phyloP scores from a whole-genome alignment of 2,113 vertebrate genomes.

The Epinephelus moara region DNA sequence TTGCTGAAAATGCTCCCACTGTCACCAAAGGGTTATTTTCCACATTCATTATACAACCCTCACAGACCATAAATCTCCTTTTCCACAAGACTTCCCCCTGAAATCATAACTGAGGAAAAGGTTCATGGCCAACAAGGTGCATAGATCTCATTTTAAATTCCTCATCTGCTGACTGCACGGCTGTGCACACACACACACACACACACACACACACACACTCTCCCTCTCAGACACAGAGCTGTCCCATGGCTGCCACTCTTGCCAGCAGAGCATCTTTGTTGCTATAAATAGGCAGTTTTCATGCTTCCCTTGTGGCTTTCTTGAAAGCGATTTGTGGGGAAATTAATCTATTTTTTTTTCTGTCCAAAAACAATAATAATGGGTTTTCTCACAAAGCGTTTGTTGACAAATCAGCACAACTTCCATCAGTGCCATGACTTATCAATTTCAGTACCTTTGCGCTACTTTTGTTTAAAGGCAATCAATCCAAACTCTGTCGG shows the following conservation, averaged over 20 bases:
- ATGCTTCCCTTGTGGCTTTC: constrained; percentile 35
- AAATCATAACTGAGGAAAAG: constrained; percentile 3
- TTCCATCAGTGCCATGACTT: not conserved
- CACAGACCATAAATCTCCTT: not conserved
- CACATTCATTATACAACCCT: not conserved
- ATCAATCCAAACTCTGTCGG: not conserved
- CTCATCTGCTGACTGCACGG: constrained; percentile 35
- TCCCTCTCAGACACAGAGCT: constrained; percentile 30
- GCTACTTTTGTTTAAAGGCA: not conserved
- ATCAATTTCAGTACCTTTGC: not conserved
- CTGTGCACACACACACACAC: not conserved
- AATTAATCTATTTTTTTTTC: constrained; percentile 9
- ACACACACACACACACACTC: constrained; percentile 5
- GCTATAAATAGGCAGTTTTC: constrained; percentile 61
- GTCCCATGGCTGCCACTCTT: constrained; percentile 56
- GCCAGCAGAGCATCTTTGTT: constrained; percentile 65
- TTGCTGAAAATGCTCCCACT: not conserved
- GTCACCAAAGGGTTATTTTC: not conserved
- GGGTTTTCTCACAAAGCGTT: constrained; percentile 4
- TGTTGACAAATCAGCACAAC: not conserved
- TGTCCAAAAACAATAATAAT: constrained; percentile 4
- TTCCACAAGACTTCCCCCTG: not conserved
- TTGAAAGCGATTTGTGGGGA: constrained; percentile 30
- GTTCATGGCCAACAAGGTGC: not conserved
- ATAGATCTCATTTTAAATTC: constrained; percentile 11